Evolutionary conservation across 2,113 vertebrate species (phyloP).

Genomic region (Conger conger): DNA sequence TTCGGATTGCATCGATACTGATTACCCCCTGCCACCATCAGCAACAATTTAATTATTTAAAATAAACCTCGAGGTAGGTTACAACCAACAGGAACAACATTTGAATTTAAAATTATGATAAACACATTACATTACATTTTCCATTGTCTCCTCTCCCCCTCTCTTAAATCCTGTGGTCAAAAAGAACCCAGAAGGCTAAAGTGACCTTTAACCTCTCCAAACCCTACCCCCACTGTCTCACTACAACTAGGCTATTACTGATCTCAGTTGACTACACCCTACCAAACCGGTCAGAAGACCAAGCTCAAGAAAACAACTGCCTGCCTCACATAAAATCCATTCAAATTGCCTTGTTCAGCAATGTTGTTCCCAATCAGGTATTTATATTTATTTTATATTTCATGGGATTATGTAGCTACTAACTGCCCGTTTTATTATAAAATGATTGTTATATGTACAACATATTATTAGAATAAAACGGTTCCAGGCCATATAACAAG

Average conservation of each 20-base stretch:
- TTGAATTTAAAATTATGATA: not conserved
- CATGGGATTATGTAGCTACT: not conserved
- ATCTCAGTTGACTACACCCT: conserved; percentile 49
- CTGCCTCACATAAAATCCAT: not conserved
- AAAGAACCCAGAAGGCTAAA: conserved; percentile 73
- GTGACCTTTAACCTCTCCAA: conserved; percentile 72
- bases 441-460: not conserved
- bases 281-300: conserved; percentile 17
- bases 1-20: not conserved
- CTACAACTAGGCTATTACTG: not conserved
- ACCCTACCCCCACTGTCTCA: conserved; percentile 53
- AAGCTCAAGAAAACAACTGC: not conserved
- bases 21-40: not conserved
- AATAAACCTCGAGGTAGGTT: not conserved
- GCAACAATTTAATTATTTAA: not conserved
- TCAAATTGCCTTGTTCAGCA: not conserved
- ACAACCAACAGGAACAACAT: not conserved
- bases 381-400: conserved; percentile 5
- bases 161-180: conserved; percentile 66
- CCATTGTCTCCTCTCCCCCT: conserved; percentile 13
- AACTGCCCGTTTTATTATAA: not conserved
- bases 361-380: not conserved
- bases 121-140: not conserved
- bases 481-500: not conserved
- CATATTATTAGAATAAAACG: not conserved